Percentiles rank a stretch among this genome's conserved stretches.
These are phyloP conservation scores for Australoheros scitulus DNA, from an alignment of 2,113 vertebrate genomes.

Conservation along the genomic window DNA sequence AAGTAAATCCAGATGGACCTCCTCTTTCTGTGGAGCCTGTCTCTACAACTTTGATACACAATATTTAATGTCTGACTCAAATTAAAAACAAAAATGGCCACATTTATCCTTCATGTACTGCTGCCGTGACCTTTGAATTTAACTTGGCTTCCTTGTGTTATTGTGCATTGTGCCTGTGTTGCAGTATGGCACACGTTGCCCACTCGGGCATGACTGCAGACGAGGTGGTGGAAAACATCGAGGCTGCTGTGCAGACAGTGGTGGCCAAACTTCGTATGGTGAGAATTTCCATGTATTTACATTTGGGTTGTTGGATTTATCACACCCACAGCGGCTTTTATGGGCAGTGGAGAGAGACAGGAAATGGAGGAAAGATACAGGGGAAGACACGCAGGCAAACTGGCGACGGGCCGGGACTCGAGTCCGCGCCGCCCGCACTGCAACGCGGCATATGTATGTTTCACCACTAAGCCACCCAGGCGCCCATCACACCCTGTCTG, in stretches of 20 bases:
- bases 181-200: slow-evolving; percentile 83
- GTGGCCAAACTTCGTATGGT: slow-evolving; percentile 81
- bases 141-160: background rate
- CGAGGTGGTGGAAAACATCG: slow-evolving; percentile 82
- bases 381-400: too few species aligned
- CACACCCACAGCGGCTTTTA: too few species aligned
- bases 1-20: slow-evolving; percentile 74
- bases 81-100: background rate
- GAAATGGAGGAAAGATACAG: too few species aligned
- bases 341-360: too few species aligned
- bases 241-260: slow-evolving; percentile 74
- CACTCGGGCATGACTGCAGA: slow-evolving; percentile 84
- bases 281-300: slow-evolving; percentile 40
- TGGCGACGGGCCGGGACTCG: too few species aligned
- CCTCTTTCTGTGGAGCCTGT: slow-evolving; percentile 62
- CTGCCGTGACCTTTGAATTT: background rate
- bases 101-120: background rate
- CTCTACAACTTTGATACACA: slow-evolving; percentile 78
- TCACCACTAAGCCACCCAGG: too few species aligned
- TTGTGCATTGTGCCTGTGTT: background rate
- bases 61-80: background rate
- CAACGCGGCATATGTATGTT: too few species aligned
- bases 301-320: background rate
- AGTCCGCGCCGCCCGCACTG: too few species aligned
- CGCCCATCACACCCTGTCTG: background rate